Evolutionary conservation across 2,888 invertebrate genomes (phyloP), one percentile per base, ranked within the genome.

Genomic region (Temnothorax rugatulus): DNA sequence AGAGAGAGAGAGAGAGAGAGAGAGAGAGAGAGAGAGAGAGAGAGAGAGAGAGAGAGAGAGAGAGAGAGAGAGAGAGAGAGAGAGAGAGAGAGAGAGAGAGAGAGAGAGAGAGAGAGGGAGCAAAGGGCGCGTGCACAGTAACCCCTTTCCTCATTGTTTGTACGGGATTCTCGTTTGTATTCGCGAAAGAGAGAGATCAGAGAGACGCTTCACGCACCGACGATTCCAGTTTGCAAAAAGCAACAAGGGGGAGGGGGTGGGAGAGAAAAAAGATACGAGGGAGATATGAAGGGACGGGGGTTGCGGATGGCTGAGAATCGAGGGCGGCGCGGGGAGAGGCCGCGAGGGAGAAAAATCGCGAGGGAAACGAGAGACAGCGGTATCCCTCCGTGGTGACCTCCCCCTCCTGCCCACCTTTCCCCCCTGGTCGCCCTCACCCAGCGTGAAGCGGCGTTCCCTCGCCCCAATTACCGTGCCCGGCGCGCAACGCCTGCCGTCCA

Each of bases 381-480:
- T 66, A 68, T 73, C 71, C 29, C 73, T 29, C 63, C 41, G n/a
- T 34, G 29, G 68, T 15, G 18, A 38, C 25, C 21, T 82, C 69
- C 84, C 63, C 34, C 34, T 34, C 7, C 7, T 34, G 0, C 88
- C 69, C 68, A n/a, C n/a, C 73, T 82, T 57, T 81, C 75, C 29
- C 57, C 54, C 25, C 41, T 7, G 34, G 29, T 29, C 61, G 34
- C 7, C 18, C 34, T 34, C 57, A 2, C 18, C 52, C 38, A 59
- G 69, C 29, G 59, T 81, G 66, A 82, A 76, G 82, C 76, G 84
- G 64, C 86, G 84, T 89, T 84, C 87, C 90, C 89, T 90, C 90
- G 91, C 74, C 90, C 90, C 90, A 90, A 90, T 90, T 90, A 91
- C 91, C 86, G 86, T 90, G 73, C 86, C 89, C 88, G 76, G 82